Evolutionary conservation across 2,797 vertebrate species (phyloP), one percentile per base, ranked within the genome.

Genomic region (Notolabrus celidotus): DNA sequence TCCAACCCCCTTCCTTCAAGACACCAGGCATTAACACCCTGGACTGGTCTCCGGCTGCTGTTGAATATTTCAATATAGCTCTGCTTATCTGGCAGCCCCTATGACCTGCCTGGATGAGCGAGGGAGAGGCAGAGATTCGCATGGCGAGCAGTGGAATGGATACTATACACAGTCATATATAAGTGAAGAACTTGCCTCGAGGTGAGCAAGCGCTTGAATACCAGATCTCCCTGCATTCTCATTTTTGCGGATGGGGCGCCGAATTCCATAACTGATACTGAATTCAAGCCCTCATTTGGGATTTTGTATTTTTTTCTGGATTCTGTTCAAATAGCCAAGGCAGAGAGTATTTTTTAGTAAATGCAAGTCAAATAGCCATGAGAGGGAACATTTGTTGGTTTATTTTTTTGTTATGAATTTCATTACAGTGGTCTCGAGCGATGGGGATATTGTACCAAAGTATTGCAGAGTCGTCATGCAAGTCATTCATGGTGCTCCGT

Each of bases 31-130:
- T 94, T 93, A 92, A 88, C 87, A 93, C 85, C 74, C 91, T 51
- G 86, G 85, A 81, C 87, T 80, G 83, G 82, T 85, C 84, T 84
- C 83, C 73, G 84, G 76, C 83, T 84, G 85, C 90, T 89, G 90
- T 82, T 94, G 91, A 95, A 95, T 95, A 94, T 94, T 95, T 95
- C 91, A 94, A 92, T 87, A 77, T 82, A 88, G 82, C 83, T 77
- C 81, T 91, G 91, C 90, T 93, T 92, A 92, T 93, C 90, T 83
- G 87, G 82, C 82, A 83, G 82, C 84, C 89, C 86, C 86, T 82
- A 68, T 93, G 92, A 93, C 93, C 91, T 90, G 89, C 88, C 86
- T 86, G 86, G 85, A 86, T 88, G 91, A 92, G 88, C 84, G 64
- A 84, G 87, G 84, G 85, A 89, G 83, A 89, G 80, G 80, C 82